Conservation (phyloP, 2,888 invertebrate species). For the Andrena flavipes region DNA sequence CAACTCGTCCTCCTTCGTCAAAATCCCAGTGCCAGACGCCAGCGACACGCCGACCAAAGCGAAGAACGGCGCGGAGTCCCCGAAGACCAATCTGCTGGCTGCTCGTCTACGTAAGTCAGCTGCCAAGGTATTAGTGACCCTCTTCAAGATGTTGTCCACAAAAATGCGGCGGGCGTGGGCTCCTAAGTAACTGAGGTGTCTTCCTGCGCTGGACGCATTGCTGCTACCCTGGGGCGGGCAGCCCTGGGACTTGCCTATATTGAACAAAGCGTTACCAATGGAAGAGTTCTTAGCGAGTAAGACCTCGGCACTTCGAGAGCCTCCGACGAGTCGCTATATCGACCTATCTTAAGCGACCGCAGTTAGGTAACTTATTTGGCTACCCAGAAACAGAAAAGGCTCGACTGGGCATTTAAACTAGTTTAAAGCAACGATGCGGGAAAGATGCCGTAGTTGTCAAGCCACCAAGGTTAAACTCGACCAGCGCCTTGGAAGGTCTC, state of each 20-base stretch:
- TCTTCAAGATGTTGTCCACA: constrained; percentile 89
- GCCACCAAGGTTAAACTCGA: not conserved
- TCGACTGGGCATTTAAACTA: not conserved
- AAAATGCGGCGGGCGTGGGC: constrained; percentile 89
- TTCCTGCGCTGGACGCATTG: constrained; percentile 73
- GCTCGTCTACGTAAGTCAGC: constrained; percentile 88
- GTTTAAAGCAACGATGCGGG: not conserved
- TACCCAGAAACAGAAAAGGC: too few relatives aligned
- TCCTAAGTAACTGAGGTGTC: constrained; percentile 83
- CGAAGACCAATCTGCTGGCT: constrained; percentile 88
- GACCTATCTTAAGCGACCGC: too few relatives aligned
- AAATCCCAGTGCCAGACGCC: constrained; percentile 90
- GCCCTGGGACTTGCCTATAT: constrained; percentile 81
- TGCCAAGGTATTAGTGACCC: constrained; percentile 89
- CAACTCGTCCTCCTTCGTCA: constrained; percentile 91
- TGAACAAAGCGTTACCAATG: not conserved
- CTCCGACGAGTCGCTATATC: too few relatives aligned
- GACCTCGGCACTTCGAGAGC: too few relatives aligned
- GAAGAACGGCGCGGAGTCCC: constrained; percentile 91
- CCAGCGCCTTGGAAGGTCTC: not conserved
- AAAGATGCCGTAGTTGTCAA: not conserved
- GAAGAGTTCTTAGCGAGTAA: not conserved
- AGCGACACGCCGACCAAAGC: constrained; percentile 91
- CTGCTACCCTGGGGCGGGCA: constrained; percentile 76
- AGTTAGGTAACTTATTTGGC: not conserved